Percentiles rank a stretch among this genome's conserved stretches.
Evolutionary conservation across 2,113 vertebrate genomes (phyloP).

Genomic region (Etia nguti): DNA sequence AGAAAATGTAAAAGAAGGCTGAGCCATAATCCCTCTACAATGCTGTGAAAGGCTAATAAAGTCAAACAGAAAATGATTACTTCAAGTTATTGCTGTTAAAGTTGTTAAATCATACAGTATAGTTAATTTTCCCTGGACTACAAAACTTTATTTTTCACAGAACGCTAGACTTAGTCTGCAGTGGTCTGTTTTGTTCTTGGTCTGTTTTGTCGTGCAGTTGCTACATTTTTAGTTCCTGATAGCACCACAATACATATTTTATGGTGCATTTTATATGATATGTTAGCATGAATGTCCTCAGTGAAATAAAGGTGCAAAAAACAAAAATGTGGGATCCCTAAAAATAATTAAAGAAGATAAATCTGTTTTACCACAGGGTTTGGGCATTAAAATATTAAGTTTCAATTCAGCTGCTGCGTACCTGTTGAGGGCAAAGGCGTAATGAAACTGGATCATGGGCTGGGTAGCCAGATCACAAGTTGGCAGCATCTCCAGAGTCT

Average conservation of each 20-base stretch:
- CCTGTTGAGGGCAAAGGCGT: conserved; percentile 93
- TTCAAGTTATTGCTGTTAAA: neutral
- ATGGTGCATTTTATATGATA: neutral
- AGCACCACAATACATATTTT: neutral
- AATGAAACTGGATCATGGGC: conserved; percentile 95
- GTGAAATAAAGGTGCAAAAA: neutral
- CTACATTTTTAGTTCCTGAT: neutral
- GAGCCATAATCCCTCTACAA: neutral
- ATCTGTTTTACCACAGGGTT: neutral
- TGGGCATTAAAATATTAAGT: neutral
- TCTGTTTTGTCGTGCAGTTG: neutral
- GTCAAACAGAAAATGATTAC: fast-evolving
- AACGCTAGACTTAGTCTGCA: neutral
- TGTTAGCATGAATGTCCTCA: neutral
- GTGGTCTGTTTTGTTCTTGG: no score
- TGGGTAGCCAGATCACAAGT: conserved; percentile 90
- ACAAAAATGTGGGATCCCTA: neutral
- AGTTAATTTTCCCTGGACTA: neutral
- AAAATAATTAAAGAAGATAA: neutral
- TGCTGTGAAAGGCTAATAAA: neutral
- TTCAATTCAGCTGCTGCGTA: conserved; percentile 28
- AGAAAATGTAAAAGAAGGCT: neutral
- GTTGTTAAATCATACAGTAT: neutral
- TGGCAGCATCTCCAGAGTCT: conserved; percentile 90
- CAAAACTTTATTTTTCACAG: fast-evolving